Percentiles rank a stretch among this genome's conserved stretches.
These are phyloP conservation scores for Chymomyza caudatula DNA, from an alignment of 2,888 invertebrate species.

Conservation along the genomic window DNA sequence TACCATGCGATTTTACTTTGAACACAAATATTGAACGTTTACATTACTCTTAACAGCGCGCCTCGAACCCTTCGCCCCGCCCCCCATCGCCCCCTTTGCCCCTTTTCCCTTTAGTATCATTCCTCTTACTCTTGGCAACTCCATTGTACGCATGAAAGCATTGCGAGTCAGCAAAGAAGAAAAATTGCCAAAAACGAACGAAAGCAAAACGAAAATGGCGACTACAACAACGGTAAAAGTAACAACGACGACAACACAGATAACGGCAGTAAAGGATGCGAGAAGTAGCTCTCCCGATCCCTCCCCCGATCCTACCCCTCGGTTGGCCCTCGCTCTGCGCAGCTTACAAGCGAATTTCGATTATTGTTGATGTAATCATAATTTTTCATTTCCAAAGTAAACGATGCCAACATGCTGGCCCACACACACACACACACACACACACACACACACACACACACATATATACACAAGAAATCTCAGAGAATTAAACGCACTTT, in stretches of 20 bases:
- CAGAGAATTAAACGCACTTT: conserved; percentile 64
- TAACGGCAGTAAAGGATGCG: conserved; percentile 33
- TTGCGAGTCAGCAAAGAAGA: conserved; percentile 70
- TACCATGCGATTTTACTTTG: conserved; percentile 45
- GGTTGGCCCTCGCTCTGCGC: conserved; percentile 19
- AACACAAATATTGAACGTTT: conserved; percentile 65
- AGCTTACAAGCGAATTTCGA: conserved; percentile 72
- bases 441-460: neutral
- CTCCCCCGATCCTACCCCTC: neutral
- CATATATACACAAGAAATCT: neutral
- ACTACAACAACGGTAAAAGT: neutral
- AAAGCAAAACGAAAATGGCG: conserved; percentile 19
- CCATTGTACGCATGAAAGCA: conserved; percentile 63
- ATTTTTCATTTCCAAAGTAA: conserved; percentile 73
- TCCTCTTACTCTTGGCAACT: conserved; percentile 8
- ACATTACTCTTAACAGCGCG: conserved; percentile 34
- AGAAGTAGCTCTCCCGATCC: conserved; percentile 1
- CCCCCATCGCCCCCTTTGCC: neutral
- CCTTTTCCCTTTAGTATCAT: neutral
- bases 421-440: neutral
- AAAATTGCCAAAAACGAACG: conserved; percentile 58
- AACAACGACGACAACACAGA: conserved; percentile 33
- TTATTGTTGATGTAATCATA: conserved; percentile 72
- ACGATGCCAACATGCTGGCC: conserved; percentile 45
- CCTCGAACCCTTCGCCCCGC: neutral